Evolutionary conservation across 2,888 invertebrate genomes (phyloP).

Genomic region (Phortica magna): DNA sequence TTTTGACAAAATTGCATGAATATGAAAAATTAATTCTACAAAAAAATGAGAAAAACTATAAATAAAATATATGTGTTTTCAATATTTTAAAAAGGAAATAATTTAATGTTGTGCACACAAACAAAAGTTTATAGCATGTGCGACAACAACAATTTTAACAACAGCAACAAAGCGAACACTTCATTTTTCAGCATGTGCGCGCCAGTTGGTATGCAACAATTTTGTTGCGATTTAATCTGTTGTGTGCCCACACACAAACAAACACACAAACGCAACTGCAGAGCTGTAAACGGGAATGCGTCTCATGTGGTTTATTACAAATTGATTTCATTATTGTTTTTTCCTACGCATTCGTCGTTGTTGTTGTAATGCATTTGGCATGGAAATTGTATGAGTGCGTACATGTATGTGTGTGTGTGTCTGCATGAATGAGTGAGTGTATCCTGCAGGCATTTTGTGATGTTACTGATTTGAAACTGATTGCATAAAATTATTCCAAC

Average conservation of each 20-base stretch:
- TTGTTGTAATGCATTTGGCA: background rate
- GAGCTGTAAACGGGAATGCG: conserved; percentile 46
- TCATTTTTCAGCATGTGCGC: conserved; percentile 37
- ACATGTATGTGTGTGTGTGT: background rate
- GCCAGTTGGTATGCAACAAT: conserved; percentile 30
- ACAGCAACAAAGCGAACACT: conserved; percentile 34
- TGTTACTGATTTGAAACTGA: conserved; percentile 33
- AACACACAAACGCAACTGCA: conserved; percentile 2
- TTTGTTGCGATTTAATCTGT: conserved; percentile 30
- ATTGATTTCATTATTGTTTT: conserved; percentile 71
- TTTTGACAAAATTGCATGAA: background rate
- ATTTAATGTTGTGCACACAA: background rate
- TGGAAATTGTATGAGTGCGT: background rate
- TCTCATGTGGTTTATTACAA: conserved; percentile 72
- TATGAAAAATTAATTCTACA: background rate
- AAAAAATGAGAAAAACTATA: background rate
- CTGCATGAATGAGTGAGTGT: background rate
- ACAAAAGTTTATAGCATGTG: conserved; percentile 2
- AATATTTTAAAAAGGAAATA: background rate
- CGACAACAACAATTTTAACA: conserved; percentile 5
- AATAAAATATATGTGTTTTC: background rate
- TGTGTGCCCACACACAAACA: conserved; percentile 9
- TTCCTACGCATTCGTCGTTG: background rate
- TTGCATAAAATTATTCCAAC: conserved; percentile 30
- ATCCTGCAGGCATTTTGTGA: conserved; percentile 4